phyloP scores from a whole-genome alignment of 2,113 vertebrate species.

The Calyptommatus sinebrachiatus region DNA sequence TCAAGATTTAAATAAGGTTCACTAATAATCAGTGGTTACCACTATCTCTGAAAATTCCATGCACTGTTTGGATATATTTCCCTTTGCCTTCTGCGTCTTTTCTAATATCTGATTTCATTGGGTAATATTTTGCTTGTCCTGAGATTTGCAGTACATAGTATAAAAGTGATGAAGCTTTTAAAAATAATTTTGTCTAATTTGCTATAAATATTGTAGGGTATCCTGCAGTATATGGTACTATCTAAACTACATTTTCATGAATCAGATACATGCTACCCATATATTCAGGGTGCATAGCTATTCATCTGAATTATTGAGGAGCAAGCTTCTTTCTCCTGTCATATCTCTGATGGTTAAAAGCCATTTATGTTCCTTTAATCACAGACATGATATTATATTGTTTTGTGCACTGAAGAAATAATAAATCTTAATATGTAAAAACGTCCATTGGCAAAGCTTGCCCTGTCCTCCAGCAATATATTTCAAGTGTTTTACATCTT shows the following conservation, averaged over 20 bases:
- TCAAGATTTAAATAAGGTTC: too few relatives aligned
- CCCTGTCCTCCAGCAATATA: background rate
- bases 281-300: constrained; percentile 18
- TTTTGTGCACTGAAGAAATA: constrained; percentile 17
- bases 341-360: constrained; percentile 9
- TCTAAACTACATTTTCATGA: constrained; percentile 6
- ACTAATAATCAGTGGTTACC: too few relatives aligned
- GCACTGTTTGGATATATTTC: too few relatives aligned
- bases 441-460: constrained; percentile 14
- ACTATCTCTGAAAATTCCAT: too few relatives aligned
- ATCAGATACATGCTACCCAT: background rate
- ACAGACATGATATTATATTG: background rate
- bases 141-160: background rate
- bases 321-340: constrained; percentile 17
- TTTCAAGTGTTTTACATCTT: constrained; percentile 27
- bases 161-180: background rate
- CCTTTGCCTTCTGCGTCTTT: too few relatives aligned
- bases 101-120: too few relatives aligned
- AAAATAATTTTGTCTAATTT: background rate
- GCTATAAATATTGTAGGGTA: background rate
- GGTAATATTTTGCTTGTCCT: background rate
- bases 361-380: constrained; percentile 12
- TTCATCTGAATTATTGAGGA: constrained; percentile 23
- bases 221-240: background rate
- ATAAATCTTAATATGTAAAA: constrained; percentile 31